Evolutionary conservation across 2,888 invertebrate genomes (phyloP), one percentile per base, ranked within the genome.

Genomic region (Aphodius sticticus): DNA sequence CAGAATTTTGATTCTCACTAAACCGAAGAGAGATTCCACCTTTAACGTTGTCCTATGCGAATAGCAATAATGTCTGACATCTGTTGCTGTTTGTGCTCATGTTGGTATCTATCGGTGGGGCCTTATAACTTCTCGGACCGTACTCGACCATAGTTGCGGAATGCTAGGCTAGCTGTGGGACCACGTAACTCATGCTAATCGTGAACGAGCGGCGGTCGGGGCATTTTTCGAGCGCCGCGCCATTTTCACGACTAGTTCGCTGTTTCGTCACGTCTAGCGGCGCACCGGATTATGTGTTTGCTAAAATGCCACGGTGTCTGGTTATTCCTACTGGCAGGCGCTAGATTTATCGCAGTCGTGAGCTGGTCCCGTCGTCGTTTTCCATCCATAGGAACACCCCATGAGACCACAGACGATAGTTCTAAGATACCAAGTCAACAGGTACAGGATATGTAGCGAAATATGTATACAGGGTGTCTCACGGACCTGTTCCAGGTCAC

Each of bases 201-300:
- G 69, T 35, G 16, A 26, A n/a, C 26, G 26, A 35, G 69, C 77
- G 38, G 16, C 26, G 70, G 16, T 26, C 37, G 70, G 76, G 69
- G 35, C 36, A 69, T 71, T 82, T 82, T 80, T 80, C 78, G 76
- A 78, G 80, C 80, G 79, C 76, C 78, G 78, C 80, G 81, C 79
- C 79, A 82, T 83, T 80, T 83, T 83, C 83, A 82, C 82, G 82
- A 82, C 81, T 78, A 80, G 79, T 81, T 53, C 80, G 81, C 81
- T 81, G 83, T 82, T 83, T 83, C 83, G 83, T 83, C 83, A 83
- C 83, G 83, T 83, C 80, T 78, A 80, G 79, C 81, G 82, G 80
- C 80, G 79, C 80, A 78, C 78, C 16, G 82, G 81, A 83, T 82
- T 83, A 82, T 82, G 83, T 83, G 82, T 83, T 83, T 83, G 82